These are phyloP conservation scores for Canis aureus DNA, from an alignment of 2,113 vertebrate species.

Conservation along the genomic window DNA sequence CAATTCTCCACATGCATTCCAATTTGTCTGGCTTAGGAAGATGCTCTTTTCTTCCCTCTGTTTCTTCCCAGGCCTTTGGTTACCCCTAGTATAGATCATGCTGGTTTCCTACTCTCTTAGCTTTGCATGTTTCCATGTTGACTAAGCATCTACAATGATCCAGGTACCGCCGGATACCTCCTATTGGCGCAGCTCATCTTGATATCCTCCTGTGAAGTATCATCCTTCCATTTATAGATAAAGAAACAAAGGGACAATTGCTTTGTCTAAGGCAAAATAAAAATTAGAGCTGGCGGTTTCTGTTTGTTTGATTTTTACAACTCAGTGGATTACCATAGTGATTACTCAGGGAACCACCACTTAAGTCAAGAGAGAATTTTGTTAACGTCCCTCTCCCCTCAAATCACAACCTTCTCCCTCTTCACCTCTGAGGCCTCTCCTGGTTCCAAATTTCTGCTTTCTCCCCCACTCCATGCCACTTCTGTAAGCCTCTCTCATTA, in stretches of 20 bases:
- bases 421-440: background rate
- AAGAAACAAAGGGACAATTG: background rate
- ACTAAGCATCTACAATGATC: background rate
- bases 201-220: background rate
- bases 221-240: background rate
- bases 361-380: background rate
- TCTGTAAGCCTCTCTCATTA: background rate
- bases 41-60: background rate
- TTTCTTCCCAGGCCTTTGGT: background rate
- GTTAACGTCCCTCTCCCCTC: background rate
- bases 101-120: background rate
- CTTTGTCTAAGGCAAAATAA: background rate
- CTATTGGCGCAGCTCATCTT: background rate
- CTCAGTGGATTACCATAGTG: background rate
- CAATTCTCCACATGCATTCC: background rate
- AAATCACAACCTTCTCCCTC: background rate
- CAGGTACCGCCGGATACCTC: background rate
- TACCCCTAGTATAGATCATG: background rate
- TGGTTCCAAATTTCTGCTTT: slow-evolving; percentile 15
- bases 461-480: background rate
- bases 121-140: background rate
- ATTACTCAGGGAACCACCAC: background rate
- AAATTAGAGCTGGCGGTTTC: background rate
- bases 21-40: background rate
- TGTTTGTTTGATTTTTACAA: background rate